These are phyloP conservation scores for Zoroaster sp. DNA, from an alignment of 53 echinoderm and acorn worm genomes.

Conservation along the genomic window DNA sequence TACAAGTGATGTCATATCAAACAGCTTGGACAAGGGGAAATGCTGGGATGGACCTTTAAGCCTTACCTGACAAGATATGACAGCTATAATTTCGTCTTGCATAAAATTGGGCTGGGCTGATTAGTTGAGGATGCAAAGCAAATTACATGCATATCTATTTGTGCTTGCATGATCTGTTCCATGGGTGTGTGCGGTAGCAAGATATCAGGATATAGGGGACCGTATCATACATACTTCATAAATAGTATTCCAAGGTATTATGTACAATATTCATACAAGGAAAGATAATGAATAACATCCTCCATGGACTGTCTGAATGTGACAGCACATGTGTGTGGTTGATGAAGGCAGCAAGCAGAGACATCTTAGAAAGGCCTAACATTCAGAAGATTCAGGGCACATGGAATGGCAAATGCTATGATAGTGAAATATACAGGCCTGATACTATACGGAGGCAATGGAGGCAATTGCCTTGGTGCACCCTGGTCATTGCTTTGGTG, in stretches of 20 bases:
- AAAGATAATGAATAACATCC: constrained; percentile 44
- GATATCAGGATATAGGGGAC: not conserved
- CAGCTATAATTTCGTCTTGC: constrained; percentile 12
- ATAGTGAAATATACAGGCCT: no score
- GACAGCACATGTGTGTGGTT: constrained; percentile 22
- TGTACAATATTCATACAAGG: not conserved
- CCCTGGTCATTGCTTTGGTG: no score
- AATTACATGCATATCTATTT: constrained; percentile 26
- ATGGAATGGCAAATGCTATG: no score
- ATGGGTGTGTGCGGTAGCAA: not conserved
- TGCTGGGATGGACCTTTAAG: not conserved
- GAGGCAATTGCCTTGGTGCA: no score
- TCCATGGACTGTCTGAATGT: not conserved
- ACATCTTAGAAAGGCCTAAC: no score
- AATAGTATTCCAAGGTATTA: not conserved
- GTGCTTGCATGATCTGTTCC: not conserved
- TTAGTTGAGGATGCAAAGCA: constrained; percentile 22
- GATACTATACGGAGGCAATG: no score
- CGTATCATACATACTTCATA: not conserved
- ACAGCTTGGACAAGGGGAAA: not conserved
- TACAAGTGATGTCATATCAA: not conserved
- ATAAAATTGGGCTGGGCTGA: not conserved
- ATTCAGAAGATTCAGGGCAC: no score
- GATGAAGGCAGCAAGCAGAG: no score
- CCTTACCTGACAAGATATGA: not conserved